Base-by-base conservation (phyloP, 2,797 vertebrate genomes). In the Vultur gryphus region DNA sequence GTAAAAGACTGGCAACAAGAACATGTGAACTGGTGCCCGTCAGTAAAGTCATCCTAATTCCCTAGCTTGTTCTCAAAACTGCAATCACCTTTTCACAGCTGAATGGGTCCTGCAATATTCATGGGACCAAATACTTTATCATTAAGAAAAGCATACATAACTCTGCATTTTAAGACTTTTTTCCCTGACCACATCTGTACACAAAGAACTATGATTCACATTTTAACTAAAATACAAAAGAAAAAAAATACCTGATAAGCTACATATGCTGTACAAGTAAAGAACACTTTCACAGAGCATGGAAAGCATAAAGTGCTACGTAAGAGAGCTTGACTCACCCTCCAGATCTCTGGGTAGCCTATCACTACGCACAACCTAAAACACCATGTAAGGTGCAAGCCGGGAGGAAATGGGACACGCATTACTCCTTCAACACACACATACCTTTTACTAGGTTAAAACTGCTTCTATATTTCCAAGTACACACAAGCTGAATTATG, bases 321-420 rank as follows among this genome's bases (percentile, higher is more conserved):
- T 16, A 33, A 44, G 20, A 61, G 46, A 61, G 62, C n/a, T 10
- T 49, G 51, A 37, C n/a, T 81, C 28, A 11, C 12, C 39, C 49
- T 90, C 43, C 65, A 71, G 65, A 62, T 33, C 85, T 46, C 43
- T 28, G 84, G 48, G 48, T 37, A 31, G 52, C 5, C 82, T 58
- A 25, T 14, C 33, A 16, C 65, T 13, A 16, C 3, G 1, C 49
- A 69, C 52, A 88, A 12, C 28, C 29, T 52, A 37, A 8, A 48
- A 12, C 39, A 49, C 18, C 69, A 29, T 0, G 0, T 4, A n/a
- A 62, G 51, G 64, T 51, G 43, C 55, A 65, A 70, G 39, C 16
- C 43, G 62, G 73, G 49, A 73, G 81, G 39, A 80, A 73, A 61
- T 0, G 2, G 65, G 59, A 59, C 48, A 65, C 3, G 2, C 9